Conservation (phyloP, 2,888 invertebrate species). For the Calephelis perditalis region DNA sequence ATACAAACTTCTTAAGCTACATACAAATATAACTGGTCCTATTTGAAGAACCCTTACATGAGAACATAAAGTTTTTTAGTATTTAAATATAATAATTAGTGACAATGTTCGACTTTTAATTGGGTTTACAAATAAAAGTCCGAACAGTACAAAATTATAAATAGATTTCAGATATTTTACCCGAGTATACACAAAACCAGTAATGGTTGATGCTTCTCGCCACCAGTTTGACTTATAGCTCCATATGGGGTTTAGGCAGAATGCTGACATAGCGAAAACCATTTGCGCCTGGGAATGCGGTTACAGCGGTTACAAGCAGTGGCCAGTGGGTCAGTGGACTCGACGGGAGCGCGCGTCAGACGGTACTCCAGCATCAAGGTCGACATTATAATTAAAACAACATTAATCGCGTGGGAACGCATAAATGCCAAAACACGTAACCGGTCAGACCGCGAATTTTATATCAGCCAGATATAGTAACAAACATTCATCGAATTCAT, state of each 20-base stretch:
- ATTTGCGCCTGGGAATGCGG: constrained; percentile 45
- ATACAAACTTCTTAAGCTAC: too few relatives aligned
- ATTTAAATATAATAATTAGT: too few relatives aligned
- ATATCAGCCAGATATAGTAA: constrained; percentile 10
- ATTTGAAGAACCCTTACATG: too few relatives aligned
- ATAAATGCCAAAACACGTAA: constrained; percentile 60
- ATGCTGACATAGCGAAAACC: constrained; percentile 66
- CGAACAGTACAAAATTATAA: too few relatives aligned
- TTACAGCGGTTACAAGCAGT: constrained; percentile 38
- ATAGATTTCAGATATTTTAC: too few relatives aligned
- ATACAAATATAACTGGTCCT: too few relatives aligned
- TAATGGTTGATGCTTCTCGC: neutral
- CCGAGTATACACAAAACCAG: too few relatives aligned
- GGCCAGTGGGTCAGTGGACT: constrained; percentile 64
- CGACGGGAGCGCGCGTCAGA: constrained; percentile 38
- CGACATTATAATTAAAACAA: constrained; percentile 69
- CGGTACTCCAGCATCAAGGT: constrained; percentile 48
- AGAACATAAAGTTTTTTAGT: too few relatives aligned
- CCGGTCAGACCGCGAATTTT: constrained; percentile 54
- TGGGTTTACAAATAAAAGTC: too few relatives aligned
- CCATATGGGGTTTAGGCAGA: constrained; percentile 22
- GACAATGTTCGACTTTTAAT: too few relatives aligned
- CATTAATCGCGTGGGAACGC: constrained; percentile 74
- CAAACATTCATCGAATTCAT: constrained; percentile 11
- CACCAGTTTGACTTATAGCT: neutral